Evolutionary conservation across 1,140 invertebrate species (phyloP), one percentile per base, ranked within the genome.

Genomic region (Brachionus manjavacas): DNA sequence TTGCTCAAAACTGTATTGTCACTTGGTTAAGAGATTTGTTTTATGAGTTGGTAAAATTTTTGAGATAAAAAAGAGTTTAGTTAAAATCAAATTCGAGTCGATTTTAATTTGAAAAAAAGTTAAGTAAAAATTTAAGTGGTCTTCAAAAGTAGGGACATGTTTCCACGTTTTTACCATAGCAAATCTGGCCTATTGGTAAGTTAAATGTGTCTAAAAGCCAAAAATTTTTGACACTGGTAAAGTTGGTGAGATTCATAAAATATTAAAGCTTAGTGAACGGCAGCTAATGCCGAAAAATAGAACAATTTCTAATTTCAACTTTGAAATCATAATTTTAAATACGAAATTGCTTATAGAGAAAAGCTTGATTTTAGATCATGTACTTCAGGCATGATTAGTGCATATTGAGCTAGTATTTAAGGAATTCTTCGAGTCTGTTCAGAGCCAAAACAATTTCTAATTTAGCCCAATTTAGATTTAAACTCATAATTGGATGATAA

Each of bases 351-450:
- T 60, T 20, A 60, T 60, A 28, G 12, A 70, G n/a, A 70, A 70
- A 39, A 70, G 35, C 66, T 70, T 70, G 16, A 70, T 70, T 70
- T 23, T 70, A 70, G 66, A 70, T 70, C 52, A 60, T 60, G 52
- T 60, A 60, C 52, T 60, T 60, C 52, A 60, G 52, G 52, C 52
- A 60, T 60, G 52, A 60, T 60, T 60, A 60, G n/a, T 55, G 52
- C 52, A 55, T 16, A 55, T 55, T 55, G n/a, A 60, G 52, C 52
- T 60, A 60, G 52, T 60, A 60, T 60, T 60, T 60, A 60, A 60
- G 52, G 52, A 60, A 60, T 60, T 60, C 20, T 60, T 60, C 31
- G 39, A 23, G 12, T 28, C 31, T 68, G 66, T n/a, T 31, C 31
- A 31, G 25, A 68, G 66, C 66, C 31, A 31, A 68, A 68, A n/a